These are phyloP conservation scores for Camponotus vicinus DNA, from an alignment of 1,140 invertebrate genomes.

Conservation along the genomic window DNA sequence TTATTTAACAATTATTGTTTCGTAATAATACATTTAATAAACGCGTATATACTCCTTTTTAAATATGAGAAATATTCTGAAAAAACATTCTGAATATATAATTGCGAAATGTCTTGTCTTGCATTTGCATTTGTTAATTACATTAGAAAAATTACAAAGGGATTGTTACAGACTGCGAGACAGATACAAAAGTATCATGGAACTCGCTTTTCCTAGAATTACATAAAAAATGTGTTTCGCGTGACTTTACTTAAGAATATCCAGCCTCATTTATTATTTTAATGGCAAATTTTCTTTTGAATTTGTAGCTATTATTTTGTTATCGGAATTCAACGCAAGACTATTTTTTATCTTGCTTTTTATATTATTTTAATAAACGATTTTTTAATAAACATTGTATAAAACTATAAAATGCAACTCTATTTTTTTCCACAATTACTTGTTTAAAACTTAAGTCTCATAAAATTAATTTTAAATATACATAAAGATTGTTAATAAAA, in stretches of 20 bases:
- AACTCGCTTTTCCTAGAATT: constrained; percentile 5
- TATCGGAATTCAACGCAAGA: background rate
- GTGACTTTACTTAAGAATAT: background rate
- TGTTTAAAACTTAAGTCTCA: background rate
- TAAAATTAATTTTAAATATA: constrained; percentile 18
- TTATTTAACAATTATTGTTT: background rate
- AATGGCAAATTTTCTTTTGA: background rate
- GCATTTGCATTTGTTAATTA: constrained; percentile 18
- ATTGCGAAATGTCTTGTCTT: background rate
- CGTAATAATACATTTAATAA: background rate
- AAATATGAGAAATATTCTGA: background rate
- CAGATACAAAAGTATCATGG: background rate
- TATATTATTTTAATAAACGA: background rate
- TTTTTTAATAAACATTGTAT: background rate
- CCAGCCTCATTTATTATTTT: background rate
- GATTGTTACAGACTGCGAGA: background rate
- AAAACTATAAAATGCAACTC: background rate
- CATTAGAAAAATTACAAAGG: background rate
- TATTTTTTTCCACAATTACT: background rate
- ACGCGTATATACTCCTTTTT: background rate
- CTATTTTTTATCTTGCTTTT: background rate
- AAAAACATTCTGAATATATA: background rate
- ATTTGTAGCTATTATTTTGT: background rate
- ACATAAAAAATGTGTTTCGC: background rate
- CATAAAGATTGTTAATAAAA: background rate